phyloP scores from a whole-genome alignment of 1,140 invertebrate species.

The Drosophila lowei region DNA sequence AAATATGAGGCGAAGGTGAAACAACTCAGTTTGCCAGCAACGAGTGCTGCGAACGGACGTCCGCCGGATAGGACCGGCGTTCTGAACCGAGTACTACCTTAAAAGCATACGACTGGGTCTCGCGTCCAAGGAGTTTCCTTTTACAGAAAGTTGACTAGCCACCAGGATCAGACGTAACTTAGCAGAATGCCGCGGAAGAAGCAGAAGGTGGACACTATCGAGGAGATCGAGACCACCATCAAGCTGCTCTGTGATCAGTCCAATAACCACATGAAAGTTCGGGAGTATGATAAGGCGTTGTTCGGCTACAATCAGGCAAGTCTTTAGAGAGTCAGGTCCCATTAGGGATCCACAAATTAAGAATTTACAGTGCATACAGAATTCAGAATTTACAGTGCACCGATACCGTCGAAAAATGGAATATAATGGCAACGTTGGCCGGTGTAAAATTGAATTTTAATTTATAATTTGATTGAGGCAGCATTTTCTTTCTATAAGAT shows the following conservation, averaged over 20 bases:
- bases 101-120: not conserved
- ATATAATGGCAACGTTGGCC: too few relatives aligned
- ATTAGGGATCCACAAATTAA: not conserved
- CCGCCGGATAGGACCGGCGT: conserved; percentile 3
- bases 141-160: not conserved
- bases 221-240: conserved; percentile 84
- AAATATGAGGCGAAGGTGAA: conserved; percentile 44
- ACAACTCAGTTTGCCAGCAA: conserved; percentile 58
- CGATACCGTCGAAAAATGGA: not conserved
- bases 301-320: conserved; percentile 87
- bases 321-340: not conserved
- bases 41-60: conserved; percentile 45
- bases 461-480: too few relatives aligned
- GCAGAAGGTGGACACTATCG: conserved; percentile 83
- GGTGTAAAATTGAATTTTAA: too few relatives aligned
- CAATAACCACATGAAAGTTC: conserved; percentile 87
- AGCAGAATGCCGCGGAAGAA: conserved; percentile 78
- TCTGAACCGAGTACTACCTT: not conserved
- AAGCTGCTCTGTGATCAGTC: conserved; percentile 88
- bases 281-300: conserved; percentile 87
- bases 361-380: not conserved
- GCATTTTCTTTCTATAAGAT: too few relatives aligned
- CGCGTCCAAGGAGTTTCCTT: not conserved
- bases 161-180: not conserved
- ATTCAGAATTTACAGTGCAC: not conserved